phyloP scores from a whole-genome alignment of 2,888 invertebrate species.

The Bugulina stolonifera region DNA sequence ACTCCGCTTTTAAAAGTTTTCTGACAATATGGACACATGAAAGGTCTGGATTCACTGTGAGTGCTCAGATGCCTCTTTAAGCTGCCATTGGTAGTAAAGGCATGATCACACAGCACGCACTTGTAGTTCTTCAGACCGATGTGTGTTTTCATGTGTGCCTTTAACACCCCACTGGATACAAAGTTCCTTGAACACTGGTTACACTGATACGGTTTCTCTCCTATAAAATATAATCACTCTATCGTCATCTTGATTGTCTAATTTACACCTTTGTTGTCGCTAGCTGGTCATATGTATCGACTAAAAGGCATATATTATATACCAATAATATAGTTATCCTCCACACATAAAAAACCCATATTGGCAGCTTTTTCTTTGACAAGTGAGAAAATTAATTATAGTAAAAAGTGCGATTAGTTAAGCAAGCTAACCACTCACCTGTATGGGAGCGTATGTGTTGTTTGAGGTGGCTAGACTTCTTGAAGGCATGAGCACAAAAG shows the following conservation, averaged over 20 bases:
- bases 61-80: conserved; percentile 72
- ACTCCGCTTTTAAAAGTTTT: conserved; percentile 60
- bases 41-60: conserved; percentile 57
- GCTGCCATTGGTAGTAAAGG: conserved; percentile 64
- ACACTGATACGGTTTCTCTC: conserved; percentile 55
- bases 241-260: neutral
- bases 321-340: too few species aligned
- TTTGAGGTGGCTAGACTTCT: conserved; percentile 59
- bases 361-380: too few species aligned
- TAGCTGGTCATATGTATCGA: neutral
- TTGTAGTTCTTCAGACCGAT: conserved; percentile 57
- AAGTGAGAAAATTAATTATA: too few species aligned
- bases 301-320: neutral
- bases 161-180: conserved; percentile 59
- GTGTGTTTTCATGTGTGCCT: conserved; percentile 59
- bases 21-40: conserved; percentile 61
- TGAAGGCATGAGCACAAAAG: conserved; percentile 55
- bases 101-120: conserved; percentile 62
- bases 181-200: conserved; percentile 53
- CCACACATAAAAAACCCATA: too few species aligned
- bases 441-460: conserved; percentile 56
- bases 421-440: too few species aligned
- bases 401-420: too few species aligned
- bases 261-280: neutral
- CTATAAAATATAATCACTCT: conserved; percentile 32